Evolutionary conservation across 2,113 vertebrate genomes (phyloP).

Genomic region (Brachirus orientalis): DNA sequence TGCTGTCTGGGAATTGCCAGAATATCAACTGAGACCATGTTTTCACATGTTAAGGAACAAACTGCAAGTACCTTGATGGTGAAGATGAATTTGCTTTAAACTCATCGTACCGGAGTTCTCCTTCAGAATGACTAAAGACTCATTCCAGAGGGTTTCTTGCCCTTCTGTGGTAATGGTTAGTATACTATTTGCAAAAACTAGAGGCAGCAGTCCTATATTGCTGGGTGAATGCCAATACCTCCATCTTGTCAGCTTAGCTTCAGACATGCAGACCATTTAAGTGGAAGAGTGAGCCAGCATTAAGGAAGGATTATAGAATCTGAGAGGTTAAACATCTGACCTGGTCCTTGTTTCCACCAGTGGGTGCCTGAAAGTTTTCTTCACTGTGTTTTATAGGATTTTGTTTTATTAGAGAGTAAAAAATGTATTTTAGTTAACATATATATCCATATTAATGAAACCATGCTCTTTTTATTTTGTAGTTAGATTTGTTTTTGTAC

Average conservation of each 20-base stretch:
- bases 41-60: too few relatives aligned
- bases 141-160: slow-evolving; percentile 48
- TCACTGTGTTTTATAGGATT: neutral
- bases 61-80: neutral
- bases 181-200: slow-evolving; percentile 61
- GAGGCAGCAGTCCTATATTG: slow-evolving; percentile 51
- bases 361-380: slow-evolving; percentile 15
- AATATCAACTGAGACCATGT: too few relatives aligned
- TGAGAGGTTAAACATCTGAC: slow-evolving; percentile 50
- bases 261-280: slow-evolving; percentile 60
- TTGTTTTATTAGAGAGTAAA: too few relatives aligned
- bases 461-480: neutral
- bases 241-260: slow-evolving; percentile 69
- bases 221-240: slow-evolving; percentile 60
- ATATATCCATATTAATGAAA: too few relatives aligned
- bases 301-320: slow-evolving; percentile 62
- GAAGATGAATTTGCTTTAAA: neutral
- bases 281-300: slow-evolving; percentile 57
- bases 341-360: slow-evolving; percentile 13
- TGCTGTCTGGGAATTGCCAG: neutral
- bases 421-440: too few relatives aligned
- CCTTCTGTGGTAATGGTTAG: slow-evolving; percentile 57
- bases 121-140: slow-evolving; percentile 24
- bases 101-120: neutral
- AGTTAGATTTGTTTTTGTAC: too few relatives aligned